Percentiles rank a stretch among this genome's conserved stretches.
These are phyloP conservation scores for Lepilemur ruficaudatus DNA, from an alignment of 2,797 vertebrate genomes.

Conservation along the genomic window DNA sequence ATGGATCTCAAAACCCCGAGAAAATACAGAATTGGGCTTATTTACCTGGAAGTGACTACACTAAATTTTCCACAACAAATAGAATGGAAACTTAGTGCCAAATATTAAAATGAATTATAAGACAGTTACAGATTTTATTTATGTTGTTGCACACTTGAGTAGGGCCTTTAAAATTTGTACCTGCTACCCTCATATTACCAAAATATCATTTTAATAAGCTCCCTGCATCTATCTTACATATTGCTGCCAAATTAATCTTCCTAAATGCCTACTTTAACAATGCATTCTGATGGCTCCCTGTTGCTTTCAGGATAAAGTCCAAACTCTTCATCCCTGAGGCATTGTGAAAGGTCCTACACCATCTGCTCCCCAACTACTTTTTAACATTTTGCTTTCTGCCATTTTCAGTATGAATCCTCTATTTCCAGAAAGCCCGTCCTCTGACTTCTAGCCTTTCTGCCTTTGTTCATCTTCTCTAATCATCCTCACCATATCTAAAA, in stretches of 20 bases:
- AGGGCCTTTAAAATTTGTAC: constrained; percentile 37
- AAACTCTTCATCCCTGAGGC: not conserved
- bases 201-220: constrained; percentile 65
- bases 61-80: not conserved
- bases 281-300: not conserved
- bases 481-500: not conserved
- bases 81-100: not conserved
- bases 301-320: constrained; percentile 46
- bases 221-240: constrained; percentile 10
- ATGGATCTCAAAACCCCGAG: not conserved
- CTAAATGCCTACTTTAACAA: constrained; percentile 50
- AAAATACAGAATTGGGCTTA: not conserved
- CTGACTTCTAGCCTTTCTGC: not conserved
- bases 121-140: not conserved
- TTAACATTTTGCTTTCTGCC: not conserved
- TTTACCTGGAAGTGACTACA: not conserved
- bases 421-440: not conserved
- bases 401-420: not conserved
- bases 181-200: not conserved
- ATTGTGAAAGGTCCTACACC: not conserved
- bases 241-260: constrained; percentile 60
- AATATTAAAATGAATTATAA: not conserved
- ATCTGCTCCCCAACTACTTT: constrained; percentile 18
- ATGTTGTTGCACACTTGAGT: not conserved
- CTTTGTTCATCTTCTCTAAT: not conserved